Conservation (phyloP, 2,113 vertebrate species). For the Microtus oregoni region DNA sequence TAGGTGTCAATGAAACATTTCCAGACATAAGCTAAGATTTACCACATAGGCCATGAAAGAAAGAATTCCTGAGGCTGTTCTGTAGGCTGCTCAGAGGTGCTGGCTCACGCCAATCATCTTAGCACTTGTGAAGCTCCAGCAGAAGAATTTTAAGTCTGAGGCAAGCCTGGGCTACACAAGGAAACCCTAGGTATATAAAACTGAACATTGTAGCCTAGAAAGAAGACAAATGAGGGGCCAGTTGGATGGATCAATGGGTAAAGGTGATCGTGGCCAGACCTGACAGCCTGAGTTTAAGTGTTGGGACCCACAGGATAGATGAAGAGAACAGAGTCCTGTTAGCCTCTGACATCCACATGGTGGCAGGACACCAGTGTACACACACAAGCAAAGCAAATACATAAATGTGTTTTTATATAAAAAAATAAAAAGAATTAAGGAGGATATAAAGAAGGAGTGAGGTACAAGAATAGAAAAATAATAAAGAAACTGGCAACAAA, state of each 20-base stretch:
- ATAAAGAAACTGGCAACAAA: neutral
- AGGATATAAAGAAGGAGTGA: neutral
- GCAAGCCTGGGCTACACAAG: neutral
- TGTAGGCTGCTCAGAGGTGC: neutral
- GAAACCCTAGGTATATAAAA: neutral
- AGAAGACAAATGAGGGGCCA: neutral
- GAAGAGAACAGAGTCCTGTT: neutral
- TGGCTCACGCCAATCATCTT: neutral
- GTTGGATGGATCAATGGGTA: neutral
- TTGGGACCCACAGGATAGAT: neutral
- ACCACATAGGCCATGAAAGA: neutral
- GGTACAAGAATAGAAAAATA: neutral
- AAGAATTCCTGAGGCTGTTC: neutral
- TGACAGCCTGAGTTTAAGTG: neutral
- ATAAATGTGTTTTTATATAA: neutral
- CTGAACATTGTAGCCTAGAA: neutral
- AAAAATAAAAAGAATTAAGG: neutral
- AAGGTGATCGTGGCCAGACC: neutral
- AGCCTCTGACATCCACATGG: neutral
- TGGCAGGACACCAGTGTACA: neutral
- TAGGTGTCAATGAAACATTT: slow-evolving; percentile 24
- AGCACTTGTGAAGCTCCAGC: neutral
- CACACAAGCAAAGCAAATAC: neutral
- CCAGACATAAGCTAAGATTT: neutral
- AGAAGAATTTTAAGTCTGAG: neutral